phyloP scores from a whole-genome alignment of 2,113 vertebrate species.

The Emydocephalus ijimae region DNA sequence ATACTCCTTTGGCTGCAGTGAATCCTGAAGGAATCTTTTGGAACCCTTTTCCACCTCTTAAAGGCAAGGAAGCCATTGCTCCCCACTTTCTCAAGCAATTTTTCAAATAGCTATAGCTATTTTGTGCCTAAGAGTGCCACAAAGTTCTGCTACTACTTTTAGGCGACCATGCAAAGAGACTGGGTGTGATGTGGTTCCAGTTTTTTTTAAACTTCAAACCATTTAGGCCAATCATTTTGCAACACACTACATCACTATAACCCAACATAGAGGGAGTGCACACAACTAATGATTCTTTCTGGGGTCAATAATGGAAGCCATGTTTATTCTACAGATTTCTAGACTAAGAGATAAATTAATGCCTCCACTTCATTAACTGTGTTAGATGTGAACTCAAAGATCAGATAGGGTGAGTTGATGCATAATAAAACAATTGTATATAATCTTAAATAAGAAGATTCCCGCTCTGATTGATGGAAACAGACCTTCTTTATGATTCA shows the following conservation, averaged over 20 bases:
- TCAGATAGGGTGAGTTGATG: background rate
- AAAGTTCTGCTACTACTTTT: background rate
- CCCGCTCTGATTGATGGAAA: conserved; percentile 64
- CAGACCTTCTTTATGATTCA: conserved; percentile 54
- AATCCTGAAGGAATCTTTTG: background rate
- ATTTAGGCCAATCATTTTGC: background rate
- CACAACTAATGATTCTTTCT: background rate
- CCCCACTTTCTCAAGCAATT: background rate
- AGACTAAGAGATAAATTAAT: conserved; percentile 56
- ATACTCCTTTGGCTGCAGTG: background rate
- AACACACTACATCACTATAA: background rate
- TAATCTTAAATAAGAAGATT: conserved; percentile 58
- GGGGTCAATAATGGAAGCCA: background rate
- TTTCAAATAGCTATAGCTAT: background rate
- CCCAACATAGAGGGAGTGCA: background rate
- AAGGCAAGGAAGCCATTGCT: background rate
- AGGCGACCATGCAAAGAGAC: background rate
- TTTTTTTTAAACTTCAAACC: background rate
- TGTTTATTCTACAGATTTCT: conserved; percentile 39
- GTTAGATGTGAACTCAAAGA: conserved; percentile 6
- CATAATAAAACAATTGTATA: conserved; percentile 35
- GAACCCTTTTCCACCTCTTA: background rate
- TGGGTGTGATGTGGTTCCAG: background rate
- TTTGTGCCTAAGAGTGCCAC: background rate
- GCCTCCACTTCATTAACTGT: conserved; percentile 35